phyloP scores from a whole-genome alignment of 2,113 vertebrate species.

The Salvelinus sp. region DNA sequence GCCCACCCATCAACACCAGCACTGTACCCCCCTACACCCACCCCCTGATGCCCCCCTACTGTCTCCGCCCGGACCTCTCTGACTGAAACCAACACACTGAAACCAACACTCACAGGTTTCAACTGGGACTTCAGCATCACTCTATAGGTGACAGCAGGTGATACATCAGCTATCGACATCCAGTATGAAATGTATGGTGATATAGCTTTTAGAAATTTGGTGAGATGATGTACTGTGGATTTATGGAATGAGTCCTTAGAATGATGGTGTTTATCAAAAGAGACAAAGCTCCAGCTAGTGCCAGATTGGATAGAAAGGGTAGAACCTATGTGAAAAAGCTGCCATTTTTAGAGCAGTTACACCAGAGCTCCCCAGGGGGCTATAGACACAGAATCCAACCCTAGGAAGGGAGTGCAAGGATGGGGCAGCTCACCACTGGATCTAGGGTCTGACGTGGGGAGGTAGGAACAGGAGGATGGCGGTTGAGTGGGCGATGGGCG shows the following conservation, averaged over 20 bases:
- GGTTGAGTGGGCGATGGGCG: constrained; percentile 40
- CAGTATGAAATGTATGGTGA: constrained; percentile 17
- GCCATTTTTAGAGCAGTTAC: not conserved
- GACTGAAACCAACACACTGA: not conserved
- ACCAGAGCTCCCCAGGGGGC: constrained; percentile 14
- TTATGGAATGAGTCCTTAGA: too few relatives aligned
- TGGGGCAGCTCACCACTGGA: too few relatives aligned
- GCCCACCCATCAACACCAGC: constrained; percentile 60
- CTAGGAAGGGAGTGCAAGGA: not conserved
- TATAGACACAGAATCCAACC: not conserved
- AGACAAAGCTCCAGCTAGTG: too few relatives aligned
- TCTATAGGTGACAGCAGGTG: constrained; percentile 53
- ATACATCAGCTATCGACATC: constrained; percentile 17
- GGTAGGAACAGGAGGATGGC: constrained; percentile 22
- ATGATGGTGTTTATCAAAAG: too few relatives aligned
- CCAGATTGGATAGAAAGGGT: too few relatives aligned
- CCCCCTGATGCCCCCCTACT: not conserved
- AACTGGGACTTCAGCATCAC: constrained; percentile 3
- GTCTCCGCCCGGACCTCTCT: not conserved
- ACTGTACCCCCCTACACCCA: constrained; percentile 30
- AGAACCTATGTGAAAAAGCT: not conserved
- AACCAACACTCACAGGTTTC: not conserved
- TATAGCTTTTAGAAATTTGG: constrained; percentile 23
- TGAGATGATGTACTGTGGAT: not conserved
- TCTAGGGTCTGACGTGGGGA: not conserved